Percentiles rank a stretch among this genome's conserved stretches.
These are phyloP conservation scores for Xylota sylvarum DNA, from an alignment of 2,888 invertebrate genomes.

Conservation along the genomic window DNA sequence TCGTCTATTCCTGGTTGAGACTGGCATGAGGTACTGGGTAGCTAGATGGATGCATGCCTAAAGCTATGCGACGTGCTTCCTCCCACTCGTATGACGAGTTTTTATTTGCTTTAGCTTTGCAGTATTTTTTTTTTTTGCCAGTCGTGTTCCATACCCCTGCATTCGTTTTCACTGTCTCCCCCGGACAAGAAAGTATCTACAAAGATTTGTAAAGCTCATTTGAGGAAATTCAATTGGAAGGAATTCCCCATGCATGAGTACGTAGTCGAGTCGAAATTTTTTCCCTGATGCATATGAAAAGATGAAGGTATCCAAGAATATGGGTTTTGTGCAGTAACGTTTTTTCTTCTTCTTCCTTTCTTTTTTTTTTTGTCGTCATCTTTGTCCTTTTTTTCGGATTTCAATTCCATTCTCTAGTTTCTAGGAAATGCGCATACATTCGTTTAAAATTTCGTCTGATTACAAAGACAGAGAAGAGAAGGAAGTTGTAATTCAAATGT, in stretches of 20 bases:
- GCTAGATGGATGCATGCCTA: conserved; percentile 49
- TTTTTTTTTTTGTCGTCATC: not conserved
- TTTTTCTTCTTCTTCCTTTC: conserved; percentile 6
- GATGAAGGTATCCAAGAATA: conserved; percentile 58
- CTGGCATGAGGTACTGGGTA: not conserved
- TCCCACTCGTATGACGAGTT: conserved; percentile 36
- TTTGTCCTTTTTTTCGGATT: conserved; percentile 13
- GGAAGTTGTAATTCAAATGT: not conserved
- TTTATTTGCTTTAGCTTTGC: conserved; percentile 51
- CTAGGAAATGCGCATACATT: conserved; percentile 41
- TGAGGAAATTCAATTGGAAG: conserved; percentile 80
- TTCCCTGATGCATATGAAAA: conserved; percentile 59
- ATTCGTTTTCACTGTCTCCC: not conserved
- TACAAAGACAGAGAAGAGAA: not conserved
- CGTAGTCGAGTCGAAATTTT: conserved; percentile 62
- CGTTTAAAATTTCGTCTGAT: conserved; percentile 17
- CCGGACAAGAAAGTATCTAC: conserved; percentile 53
- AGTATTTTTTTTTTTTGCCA: conserved; percentile 28
- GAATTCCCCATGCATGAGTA: conserved; percentile 72
- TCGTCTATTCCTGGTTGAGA: conserved; percentile 64
- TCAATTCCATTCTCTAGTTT: conserved; percentile 1
- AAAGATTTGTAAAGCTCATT: conserved; percentile 81
- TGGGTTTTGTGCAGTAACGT: conserved; percentile 31
- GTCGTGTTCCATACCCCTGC: not conserved
- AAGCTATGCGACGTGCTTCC: conserved; percentile 59